These are phyloP conservation scores for Druceiella hillmani DNA, from an alignment of 2,888 invertebrate species.

Conservation along the genomic window DNA sequence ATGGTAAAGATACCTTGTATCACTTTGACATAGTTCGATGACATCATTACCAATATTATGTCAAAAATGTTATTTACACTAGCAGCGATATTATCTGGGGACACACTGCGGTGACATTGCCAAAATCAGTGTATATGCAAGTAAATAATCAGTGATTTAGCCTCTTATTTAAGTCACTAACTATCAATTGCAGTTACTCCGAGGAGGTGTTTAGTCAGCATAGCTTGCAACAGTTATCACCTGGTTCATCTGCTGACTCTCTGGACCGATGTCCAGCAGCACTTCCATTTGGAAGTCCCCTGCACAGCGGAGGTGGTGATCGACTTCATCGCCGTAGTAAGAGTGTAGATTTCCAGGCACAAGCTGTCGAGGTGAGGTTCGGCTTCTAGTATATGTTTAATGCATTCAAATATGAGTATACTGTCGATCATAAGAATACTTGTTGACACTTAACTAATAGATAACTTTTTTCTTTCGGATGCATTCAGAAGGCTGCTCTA, in stretches of 20 bases:
- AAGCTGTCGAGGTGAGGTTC: not conserved
- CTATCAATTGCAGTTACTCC: constrained; percentile 39
- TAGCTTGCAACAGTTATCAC: constrained; percentile 52
- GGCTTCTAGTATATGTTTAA: not conserved
- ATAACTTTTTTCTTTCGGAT: too few relatives aligned
- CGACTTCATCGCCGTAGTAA: not conserved
- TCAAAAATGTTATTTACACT: too few relatives aligned
- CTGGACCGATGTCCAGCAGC: constrained; percentile 35
- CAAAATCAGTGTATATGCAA: too few relatives aligned
- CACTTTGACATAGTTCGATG: too few relatives aligned
- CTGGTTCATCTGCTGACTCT: constrained; percentile 26
- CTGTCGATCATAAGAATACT: too few relatives aligned
- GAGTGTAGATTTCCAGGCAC: constrained; percentile 1
- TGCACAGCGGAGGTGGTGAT: constrained; percentile 13
- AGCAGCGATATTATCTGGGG: too few relatives aligned
- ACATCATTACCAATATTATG: too few relatives aligned
- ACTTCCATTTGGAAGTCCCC: constrained; percentile 22
- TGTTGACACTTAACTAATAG: too few relatives aligned
- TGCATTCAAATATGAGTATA: too few relatives aligned
- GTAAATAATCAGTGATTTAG: not conserved
- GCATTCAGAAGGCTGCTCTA: too few relatives aligned
- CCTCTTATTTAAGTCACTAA: not conserved
- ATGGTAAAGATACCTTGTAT: too few relatives aligned
- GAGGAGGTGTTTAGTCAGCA: constrained; percentile 57
- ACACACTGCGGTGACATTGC: too few relatives aligned